Evolutionary conservation across 2,888 invertebrate genomes (phyloP), one percentile per base, ranked within the genome.

Genomic region (Magallana nippona): DNA sequence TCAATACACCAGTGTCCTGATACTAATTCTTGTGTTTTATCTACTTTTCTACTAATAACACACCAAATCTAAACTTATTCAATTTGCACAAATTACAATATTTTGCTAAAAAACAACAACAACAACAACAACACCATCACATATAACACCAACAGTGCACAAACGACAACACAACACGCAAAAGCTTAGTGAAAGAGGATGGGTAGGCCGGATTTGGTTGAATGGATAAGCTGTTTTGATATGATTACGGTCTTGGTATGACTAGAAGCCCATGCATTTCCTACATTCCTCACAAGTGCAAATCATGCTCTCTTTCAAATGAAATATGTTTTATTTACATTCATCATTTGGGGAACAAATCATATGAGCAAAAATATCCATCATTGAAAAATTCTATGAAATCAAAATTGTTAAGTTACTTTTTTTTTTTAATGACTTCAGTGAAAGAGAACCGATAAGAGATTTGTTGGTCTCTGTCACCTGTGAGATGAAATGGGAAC

Each of bases 401-500:
- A 19, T 11, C 32, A 15, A 27, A 13, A 1, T 63, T 13, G 63
- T 27, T 0, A 13, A 13, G 22, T 27, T 13, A 1, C 32, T 15
- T 71, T 71, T 60, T 2, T 60, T 60, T n/a, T 13, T 15, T 3
- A 11, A 1, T 71, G 13, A 71, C 32, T 71, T 71, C 71, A 22
- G 5, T 71, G 71, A 71, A 22, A 71, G 71, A 71, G 71, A 71
- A 71, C 22, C 32, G 71, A 71, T 71, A 32, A 71, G 32, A 71
- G 32, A 13, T 27, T 71, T 15, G 15, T 32, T 57, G 44, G 44
- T 79, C 79, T 79, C 56, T 56, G 79, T 19, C 79, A 79, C 79
- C 79, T 79, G 79, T 79, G 79, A 57, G 56, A 79, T 19, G 79
- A 57, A 32, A 57, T 57, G 79, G 79, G 57, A 79, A 22, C 55